Evolutionary conservation across 2,113 vertebrate species (phyloP).

Genomic region (Athene cunicularia): DNA sequence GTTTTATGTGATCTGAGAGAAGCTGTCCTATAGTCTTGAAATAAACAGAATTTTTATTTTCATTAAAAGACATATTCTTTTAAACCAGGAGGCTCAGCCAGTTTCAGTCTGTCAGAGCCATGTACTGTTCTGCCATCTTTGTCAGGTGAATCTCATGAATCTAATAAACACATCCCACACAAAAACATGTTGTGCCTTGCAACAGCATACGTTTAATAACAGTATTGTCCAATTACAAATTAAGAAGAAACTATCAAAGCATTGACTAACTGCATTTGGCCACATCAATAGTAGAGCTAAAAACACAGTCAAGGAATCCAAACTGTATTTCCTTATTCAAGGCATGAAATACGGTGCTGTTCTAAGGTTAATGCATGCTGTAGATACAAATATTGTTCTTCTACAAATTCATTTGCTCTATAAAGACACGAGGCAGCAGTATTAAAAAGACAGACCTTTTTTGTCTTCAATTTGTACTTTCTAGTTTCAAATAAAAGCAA

Average conservation of each 20-base stretch:
- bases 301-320: not conserved
- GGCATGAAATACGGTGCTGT: not conserved
- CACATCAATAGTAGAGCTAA: not conserved
- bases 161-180: not conserved
- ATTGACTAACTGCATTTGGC: not conserved
- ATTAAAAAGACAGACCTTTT: not conserved
- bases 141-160: not conserved
- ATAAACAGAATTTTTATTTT: not conserved
- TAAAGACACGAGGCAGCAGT: not conserved
- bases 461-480: not conserved
- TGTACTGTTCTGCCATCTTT: not conserved
- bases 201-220: not conserved
- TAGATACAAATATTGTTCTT: not conserved
- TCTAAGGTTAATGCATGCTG: not conserved
- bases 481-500: not conserved
- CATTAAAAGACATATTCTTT: not conserved
- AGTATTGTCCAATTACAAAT: not conserved
- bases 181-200: not conserved
- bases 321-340: not conserved
- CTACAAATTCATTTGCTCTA: not conserved
- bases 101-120: not conserved
- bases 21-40: not conserved
- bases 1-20: not conserved
- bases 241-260: not conserved
- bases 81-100: not conserved